phyloP scores from a whole-genome alignment of 2,888 invertebrate genomes.

The Heteromurus nitidus region DNA sequence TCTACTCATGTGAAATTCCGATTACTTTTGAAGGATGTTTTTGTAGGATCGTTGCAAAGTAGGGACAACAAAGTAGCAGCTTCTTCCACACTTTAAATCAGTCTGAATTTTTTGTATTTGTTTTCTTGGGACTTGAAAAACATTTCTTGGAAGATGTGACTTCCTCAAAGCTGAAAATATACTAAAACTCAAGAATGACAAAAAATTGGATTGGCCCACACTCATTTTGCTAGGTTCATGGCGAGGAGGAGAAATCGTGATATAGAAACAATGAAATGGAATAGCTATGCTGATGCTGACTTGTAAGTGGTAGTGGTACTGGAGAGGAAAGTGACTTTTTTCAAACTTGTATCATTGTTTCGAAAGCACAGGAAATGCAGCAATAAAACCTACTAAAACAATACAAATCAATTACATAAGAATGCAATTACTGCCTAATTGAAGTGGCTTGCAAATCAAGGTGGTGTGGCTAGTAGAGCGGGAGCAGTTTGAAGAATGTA shows the following conservation, averaged over 20 bases:
- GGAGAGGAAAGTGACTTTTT: slow-evolving; percentile 35
- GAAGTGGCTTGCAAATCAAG: slow-evolving; percentile 48
- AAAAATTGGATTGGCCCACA: no score
- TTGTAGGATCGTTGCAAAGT: no score
- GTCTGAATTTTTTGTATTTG: not conserved
- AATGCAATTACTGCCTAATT: slow-evolving; percentile 58
- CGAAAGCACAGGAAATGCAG: slow-evolving; percentile 51
- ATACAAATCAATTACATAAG: slow-evolving; percentile 65
- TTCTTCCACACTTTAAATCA: not conserved
- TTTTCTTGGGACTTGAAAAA: no score
- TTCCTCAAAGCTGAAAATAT: not conserved
- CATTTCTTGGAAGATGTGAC: not conserved
- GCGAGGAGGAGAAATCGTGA: not conserved
- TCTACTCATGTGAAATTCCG: slow-evolving; percentile 9
- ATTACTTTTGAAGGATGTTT: no score
- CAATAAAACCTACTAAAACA: slow-evolving; percentile 57
- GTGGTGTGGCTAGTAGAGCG: not conserved
- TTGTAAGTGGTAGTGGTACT: not conserved
- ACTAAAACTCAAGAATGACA: not conserved
- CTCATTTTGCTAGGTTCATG: no score
- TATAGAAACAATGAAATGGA: not conserved
- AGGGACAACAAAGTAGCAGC: not conserved
- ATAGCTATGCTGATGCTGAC: no score
- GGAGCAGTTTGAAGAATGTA: not conserved
- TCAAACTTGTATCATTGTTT: slow-evolving; percentile 36